Percentiles rank a stretch among this genome's conserved stretches.
Evolutionary conservation across 1,140 invertebrate genomes (phyloP).

Genomic region (Babylonia areolata): DNA sequence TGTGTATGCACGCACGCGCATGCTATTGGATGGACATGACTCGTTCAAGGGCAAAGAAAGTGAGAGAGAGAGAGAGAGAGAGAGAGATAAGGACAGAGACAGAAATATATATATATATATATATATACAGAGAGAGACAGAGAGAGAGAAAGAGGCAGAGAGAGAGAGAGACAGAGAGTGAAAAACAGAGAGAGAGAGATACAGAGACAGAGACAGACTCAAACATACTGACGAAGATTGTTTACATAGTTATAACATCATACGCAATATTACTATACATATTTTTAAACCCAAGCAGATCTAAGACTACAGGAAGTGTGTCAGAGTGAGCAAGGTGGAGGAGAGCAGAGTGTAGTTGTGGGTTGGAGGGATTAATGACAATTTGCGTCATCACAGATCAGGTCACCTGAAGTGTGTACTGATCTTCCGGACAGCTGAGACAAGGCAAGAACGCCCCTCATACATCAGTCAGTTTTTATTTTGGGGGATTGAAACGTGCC

Average conservation of each 20-base stretch:
- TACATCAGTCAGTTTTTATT: too few species aligned
- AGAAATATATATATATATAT: background rate
- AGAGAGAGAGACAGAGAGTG: background rate
- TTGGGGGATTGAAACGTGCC: too few species aligned
- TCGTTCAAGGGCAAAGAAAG: background rate
- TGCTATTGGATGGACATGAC: background rate
- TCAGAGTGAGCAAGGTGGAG: background rate
- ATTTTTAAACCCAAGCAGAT: background rate
- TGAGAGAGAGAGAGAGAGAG: background rate
- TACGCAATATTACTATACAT: too few species aligned
- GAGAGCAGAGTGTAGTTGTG: background rate
- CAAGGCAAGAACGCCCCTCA: too few species aligned
- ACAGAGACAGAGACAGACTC: background rate
- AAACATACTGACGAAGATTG: background rate
- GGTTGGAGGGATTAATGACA: too few species aligned
- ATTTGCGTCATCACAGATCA: too few species aligned
- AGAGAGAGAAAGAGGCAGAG: background rate
- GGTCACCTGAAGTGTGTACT: too few species aligned
- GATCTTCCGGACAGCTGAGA: too few species aligned
- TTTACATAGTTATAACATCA: too few species aligned
- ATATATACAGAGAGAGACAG: background rate
- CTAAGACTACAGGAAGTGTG: background rate
- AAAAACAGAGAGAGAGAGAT: background rate
- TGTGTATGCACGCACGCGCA: background rate
- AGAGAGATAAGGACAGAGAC: background rate